Percentiles rank a stretch among this genome's conserved stretches.
Evolutionary conservation across 1,140 invertebrate genomes (phyloP).

Genomic region (Diabrotica virgifera): DNA sequence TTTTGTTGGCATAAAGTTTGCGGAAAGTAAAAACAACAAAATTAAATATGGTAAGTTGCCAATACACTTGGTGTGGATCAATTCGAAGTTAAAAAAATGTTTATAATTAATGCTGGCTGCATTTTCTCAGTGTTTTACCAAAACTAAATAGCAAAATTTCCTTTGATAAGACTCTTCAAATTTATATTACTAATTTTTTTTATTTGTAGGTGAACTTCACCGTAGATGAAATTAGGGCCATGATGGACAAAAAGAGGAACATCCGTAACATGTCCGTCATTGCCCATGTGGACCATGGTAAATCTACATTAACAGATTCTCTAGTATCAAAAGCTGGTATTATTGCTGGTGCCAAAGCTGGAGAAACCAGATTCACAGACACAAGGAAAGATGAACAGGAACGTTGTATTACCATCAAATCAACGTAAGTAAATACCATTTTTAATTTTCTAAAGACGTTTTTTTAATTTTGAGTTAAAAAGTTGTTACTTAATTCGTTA

Average conservation of each 20-base stretch:
- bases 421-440: slow-evolving; percentile 77
- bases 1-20: no score
- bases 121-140: no score
- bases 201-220: slow-evolving; percentile 96
- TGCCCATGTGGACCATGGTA: slow-evolving; percentile 99
- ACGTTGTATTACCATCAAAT: slow-evolving; percentile 99
- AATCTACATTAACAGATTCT: slow-evolving; percentile 99
- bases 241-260: slow-evolving; percentile 99
- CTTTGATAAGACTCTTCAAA: no score
- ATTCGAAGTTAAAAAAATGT: not conserved
- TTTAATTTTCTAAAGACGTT: not conserved
- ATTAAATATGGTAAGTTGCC: slow-evolving; percentile 16
- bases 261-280: slow-evolving; percentile 99
- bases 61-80: no score
- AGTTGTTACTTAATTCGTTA: no score
- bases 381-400: slow-evolving; percentile 99
- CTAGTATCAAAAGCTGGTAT: slow-evolving; percentile 99
- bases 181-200: slow-evolving; percentile 18
- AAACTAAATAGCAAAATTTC: not conserved
- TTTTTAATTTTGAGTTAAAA: not conserved
- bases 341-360: slow-evolving; percentile 96
- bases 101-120: no score
- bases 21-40: not conserved
- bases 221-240: slow-evolving; percentile 97
- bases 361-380: slow-evolving; percentile 98